These are phyloP conservation scores for Neolamprologus toae DNA, from an alignment of 2,113 vertebrate species.

Conservation along the genomic window DNA sequence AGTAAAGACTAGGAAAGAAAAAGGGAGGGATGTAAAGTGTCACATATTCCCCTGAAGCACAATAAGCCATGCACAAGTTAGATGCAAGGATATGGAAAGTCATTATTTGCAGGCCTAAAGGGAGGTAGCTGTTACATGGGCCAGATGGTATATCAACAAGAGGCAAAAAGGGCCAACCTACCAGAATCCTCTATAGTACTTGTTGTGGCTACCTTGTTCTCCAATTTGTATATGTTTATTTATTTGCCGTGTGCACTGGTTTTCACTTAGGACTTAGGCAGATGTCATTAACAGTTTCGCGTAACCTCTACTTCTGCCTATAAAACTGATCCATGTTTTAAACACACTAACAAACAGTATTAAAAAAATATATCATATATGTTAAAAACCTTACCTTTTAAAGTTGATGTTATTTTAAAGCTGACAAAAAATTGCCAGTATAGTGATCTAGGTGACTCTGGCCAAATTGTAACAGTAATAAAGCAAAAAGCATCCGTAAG, in stretches of 20 bases:
- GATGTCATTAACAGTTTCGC: slow-evolving; percentile 32
- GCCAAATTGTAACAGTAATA: not conserved
- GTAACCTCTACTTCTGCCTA: not conserved
- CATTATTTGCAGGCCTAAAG: slow-evolving; percentile 70
- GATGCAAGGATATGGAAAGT: slow-evolving; percentile 61
- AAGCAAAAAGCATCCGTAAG: no score
- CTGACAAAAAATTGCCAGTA: not conserved
- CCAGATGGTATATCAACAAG: slow-evolving; percentile 65
- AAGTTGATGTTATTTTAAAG: not conserved
- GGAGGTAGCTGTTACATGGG: slow-evolving; percentile 44
- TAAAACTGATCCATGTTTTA: not conserved
- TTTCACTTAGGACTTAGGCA: slow-evolving; percentile 12
- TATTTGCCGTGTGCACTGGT: slow-evolving; percentile 2
- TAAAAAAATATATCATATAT: not conserved
- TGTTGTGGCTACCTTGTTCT: slow-evolving; percentile 48
- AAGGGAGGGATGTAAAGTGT: slow-evolving; percentile 46
- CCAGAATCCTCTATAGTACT: slow-evolving; percentile 54
- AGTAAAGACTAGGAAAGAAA: slow-evolving; percentile 39
- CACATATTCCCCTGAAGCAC: slow-evolving; percentile 56
- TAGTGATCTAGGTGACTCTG: not conserved
- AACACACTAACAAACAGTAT: not conserved
- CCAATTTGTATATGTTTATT: slow-evolving; percentile 61
- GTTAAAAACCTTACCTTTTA: not conserved
- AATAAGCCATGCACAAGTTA: slow-evolving; percentile 57
- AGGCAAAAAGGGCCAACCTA: slow-evolving; percentile 44